phyloP scores from a whole-genome alignment of 2,113 vertebrate genomes.

The Sapayoa aenigma region DNA sequence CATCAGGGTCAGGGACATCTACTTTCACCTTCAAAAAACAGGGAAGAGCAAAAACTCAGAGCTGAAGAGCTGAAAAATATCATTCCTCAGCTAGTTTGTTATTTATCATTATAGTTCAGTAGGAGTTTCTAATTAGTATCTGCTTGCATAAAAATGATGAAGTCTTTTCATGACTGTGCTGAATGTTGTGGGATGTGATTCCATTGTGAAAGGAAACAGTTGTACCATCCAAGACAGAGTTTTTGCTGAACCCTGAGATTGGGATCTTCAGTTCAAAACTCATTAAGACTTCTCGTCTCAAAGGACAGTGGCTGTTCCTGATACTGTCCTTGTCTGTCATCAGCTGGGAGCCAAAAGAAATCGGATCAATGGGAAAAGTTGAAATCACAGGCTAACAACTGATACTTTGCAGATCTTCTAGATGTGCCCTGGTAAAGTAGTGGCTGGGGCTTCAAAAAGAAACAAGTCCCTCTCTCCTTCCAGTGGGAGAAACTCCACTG shows the following conservation, averaged over 20 bases:
- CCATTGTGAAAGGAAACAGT: neutral
- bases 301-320: neutral
- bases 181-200: neutral
- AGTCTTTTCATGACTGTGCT: neutral
- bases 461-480: neutral
- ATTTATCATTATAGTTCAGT: neutral
- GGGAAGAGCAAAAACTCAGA: neutral
- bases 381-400: neutral
- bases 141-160: neutral
- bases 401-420: neutral
- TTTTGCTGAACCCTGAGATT: neutral
- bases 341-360: neutral
- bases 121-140: neutral
- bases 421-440: neutral
- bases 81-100: neutral
- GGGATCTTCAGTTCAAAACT: neutral
- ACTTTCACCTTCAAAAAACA: neutral
- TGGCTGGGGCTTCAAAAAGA: neutral
- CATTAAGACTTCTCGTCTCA: neutral
- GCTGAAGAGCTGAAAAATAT: neutral
- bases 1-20: fast-evolving
- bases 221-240: neutral
- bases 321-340: neutral
- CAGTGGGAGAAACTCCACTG: neutral
- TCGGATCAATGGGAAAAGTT: neutral